Conservation (phyloP, 2,113 vertebrate species). For the Melanerpes formicivorus region DNA sequence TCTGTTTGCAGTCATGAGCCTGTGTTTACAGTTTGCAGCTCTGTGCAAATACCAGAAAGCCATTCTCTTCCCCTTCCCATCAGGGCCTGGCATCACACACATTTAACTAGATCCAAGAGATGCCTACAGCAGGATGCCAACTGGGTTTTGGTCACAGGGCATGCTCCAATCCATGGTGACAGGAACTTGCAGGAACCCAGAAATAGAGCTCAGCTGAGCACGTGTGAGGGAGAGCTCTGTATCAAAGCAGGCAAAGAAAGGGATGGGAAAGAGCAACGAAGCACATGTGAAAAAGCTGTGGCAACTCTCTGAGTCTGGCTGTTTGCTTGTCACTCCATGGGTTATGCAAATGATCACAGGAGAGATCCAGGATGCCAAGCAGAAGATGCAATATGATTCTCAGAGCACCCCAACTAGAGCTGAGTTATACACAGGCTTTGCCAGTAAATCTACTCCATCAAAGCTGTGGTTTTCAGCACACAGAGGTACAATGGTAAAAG, state of each 20-base stretch:
- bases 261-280: not conserved
- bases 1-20: constrained; percentile 45
- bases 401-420: not conserved
- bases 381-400: not conserved
- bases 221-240: not conserved
- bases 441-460: not conserved
- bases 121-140: constrained; percentile 16
- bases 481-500: not conserved
- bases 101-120: constrained; percentile 21
- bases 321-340: not conserved
- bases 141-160: not conserved
- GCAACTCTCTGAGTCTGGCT: not conserved
- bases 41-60: constrained; percentile 53
- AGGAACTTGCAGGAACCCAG: not conserved
- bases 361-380: not conserved
- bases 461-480: not conserved
- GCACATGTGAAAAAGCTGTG: not conserved
- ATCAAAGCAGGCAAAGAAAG: not conserved
- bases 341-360: not conserved
- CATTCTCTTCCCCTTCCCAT: constrained; percentile 30
- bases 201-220: not conserved
- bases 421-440: accelerated
- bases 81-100: not conserved
- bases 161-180: not conserved
- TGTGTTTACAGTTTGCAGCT: constrained; percentile 46